Evolutionary conservation across 2,113 vertebrate genomes (phyloP).

Genomic region (Elgaria multicarinata): DNA sequence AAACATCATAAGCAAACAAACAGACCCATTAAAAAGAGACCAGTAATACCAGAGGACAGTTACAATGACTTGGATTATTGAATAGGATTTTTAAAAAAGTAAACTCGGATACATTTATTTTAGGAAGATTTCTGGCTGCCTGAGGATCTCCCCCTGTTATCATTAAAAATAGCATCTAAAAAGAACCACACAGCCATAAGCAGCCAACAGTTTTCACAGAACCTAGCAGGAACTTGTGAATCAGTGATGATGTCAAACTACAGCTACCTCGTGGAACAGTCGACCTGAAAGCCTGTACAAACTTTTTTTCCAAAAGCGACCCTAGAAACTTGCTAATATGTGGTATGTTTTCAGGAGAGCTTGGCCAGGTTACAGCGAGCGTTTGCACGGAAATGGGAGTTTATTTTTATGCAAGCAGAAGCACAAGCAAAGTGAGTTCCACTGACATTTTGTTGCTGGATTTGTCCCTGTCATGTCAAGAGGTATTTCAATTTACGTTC

Average conservation of each 20-base stretch:
- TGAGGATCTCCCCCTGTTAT: background rate
- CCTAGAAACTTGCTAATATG: slow-evolving; percentile 38
- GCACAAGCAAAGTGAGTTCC: slow-evolving; percentile 96
- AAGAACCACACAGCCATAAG: background rate
- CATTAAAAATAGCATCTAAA: background rate
- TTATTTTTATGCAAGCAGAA: slow-evolving; percentile 99
- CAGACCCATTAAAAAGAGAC: background rate
- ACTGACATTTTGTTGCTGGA: slow-evolving; percentile 36
- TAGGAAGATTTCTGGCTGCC: background rate
- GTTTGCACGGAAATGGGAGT: slow-evolving; percentile 98
- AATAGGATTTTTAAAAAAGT: background rate
- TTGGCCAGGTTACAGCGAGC: slow-evolving; percentile 96
- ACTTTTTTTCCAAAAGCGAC: slow-evolving; percentile 8
- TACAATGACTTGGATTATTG: background rate
- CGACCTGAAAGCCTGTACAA: background rate
- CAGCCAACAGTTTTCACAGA: background rate
- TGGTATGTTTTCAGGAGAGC: slow-evolving; percentile 87
- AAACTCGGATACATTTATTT: background rate
- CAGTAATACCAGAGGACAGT: background rate
- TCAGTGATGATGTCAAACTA: background rate
- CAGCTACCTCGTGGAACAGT: background rate
- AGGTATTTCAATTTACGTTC: background rate
- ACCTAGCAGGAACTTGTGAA: background rate
- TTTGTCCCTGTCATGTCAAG: background rate
- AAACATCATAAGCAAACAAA: too few relatives aligned